These are phyloP conservation scores for Clarias fuscus DNA, from an alignment of 2,797 vertebrate genomes.

Conservation along the genomic window DNA sequence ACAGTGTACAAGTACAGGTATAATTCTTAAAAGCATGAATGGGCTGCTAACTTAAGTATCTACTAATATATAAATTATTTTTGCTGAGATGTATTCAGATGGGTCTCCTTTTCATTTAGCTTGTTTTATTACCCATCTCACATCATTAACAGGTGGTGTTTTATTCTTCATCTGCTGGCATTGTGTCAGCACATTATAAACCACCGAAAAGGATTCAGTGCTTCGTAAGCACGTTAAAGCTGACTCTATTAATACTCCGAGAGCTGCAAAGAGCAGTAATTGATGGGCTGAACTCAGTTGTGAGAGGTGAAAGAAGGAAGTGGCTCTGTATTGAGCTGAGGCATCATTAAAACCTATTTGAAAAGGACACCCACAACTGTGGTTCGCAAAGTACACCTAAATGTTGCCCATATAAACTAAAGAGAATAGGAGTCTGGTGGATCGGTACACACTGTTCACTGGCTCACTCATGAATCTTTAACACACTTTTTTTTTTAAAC, in stretches of 20 bases:
- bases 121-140: constrained; percentile 11
- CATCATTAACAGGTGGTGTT: constrained; percentile 35
- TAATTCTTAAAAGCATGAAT: constrained; percentile 24
- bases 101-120: constrained; percentile 10
- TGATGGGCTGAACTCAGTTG: constrained; percentile 43
- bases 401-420: constrained; percentile 46
- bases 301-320: not conserved
- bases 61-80: not conserved
- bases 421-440: constrained; percentile 19
- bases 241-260: constrained; percentile 48
- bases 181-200: constrained; percentile 38
- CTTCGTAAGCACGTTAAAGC: constrained; percentile 52
- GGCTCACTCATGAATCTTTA: constrained; percentile 54
- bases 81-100: constrained; percentile 7
- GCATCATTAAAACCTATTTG: constrained; percentile 56
- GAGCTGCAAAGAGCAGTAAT: constrained; percentile 52
- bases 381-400: constrained; percentile 40
- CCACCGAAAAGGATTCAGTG: constrained; percentile 38
- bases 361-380: constrained; percentile 39
- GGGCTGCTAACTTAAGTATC: not conserved
- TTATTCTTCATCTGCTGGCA: not conserved
- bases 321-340: constrained; percentile 37
- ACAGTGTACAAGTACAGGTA: constrained; percentile 8
- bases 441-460: constrained; percentile 44
- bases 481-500: constrained; percentile 39